A percentile compares a stretch with the other conserved stretches of the same genome.
Conservation (phyloP, 2,888 invertebrate species). For the Polyommatus iphigenia region DNA sequence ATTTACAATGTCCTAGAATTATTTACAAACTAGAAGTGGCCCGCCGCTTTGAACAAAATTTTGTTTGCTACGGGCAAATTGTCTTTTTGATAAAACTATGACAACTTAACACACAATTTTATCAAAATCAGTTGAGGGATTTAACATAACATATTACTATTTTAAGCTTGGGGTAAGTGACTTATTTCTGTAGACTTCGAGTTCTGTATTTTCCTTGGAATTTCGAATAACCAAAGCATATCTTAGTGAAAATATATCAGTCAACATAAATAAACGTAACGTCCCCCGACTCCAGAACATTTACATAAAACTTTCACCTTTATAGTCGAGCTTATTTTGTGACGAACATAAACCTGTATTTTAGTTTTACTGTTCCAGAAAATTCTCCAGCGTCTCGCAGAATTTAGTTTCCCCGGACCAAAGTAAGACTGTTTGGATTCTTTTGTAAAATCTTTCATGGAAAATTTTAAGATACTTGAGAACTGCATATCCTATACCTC, state of each 20-base stretch:
- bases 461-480: background rate
- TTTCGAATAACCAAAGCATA: background rate
- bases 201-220: too few species aligned
- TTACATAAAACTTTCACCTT: conserved; percentile 31
- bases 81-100: too few species aligned
- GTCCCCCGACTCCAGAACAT: background rate
- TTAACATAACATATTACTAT: too few species aligned
- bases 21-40: too few species aligned
- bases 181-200: too few species aligned
- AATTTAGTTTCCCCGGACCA: conserved; percentile 14
- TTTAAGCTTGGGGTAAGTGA: too few species aligned
- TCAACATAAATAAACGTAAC: conserved; percentile 19
- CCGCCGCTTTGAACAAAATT: background rate
- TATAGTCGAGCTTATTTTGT: conserved; percentile 29
- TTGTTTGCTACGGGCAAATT: too few species aligned
- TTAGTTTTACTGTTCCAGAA: conserved; percentile 27
- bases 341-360: conserved; percentile 28
- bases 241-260: conserved; percentile 25
- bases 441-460: background rate
- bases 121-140: too few species aligned
- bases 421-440: background rate
- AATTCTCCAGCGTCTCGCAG: conserved; percentile 12
- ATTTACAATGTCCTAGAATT: too few species aligned
- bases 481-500: background rate
- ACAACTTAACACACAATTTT: too few species aligned